Percentiles rank a stretch among this genome's conserved stretches.
These are phyloP conservation scores for Heliangelus exortis DNA, from an alignment of 2,797 vertebrate species.

Conservation along the genomic window DNA sequence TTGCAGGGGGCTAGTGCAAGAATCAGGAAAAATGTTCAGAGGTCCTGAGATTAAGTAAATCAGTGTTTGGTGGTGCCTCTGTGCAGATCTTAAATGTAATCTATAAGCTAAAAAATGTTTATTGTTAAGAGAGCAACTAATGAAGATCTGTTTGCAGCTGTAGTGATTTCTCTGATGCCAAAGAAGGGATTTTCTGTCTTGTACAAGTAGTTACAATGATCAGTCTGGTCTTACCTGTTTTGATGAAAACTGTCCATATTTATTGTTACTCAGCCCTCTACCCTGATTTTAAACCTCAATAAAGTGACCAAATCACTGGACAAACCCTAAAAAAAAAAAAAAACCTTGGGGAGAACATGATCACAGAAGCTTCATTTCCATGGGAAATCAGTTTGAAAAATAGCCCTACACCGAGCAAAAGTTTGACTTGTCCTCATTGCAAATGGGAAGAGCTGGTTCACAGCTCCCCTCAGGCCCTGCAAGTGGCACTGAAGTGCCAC, in stretches of 20 bases:
- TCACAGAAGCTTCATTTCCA: not conserved
- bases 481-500: not conserved
- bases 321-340: not conserved
- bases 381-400: not conserved
- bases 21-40: not conserved
- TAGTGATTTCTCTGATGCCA: not conserved
- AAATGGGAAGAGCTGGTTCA: not conserved
- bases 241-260: not conserved
- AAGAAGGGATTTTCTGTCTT: not conserved
- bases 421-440: not conserved
- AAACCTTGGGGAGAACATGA: not conserved
- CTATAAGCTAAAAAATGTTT: not conserved
- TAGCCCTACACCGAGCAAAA: accelerated
- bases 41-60: not conserved
- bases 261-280: not conserved
- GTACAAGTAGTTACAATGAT: not conserved
- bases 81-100: not conserved
- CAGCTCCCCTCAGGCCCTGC: not conserved
- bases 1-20: not conserved
- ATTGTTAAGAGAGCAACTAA: not conserved
- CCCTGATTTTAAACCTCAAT: not conserved
- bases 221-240: not conserved
- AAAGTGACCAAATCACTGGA: not conserved
- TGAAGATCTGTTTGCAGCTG: not conserved
- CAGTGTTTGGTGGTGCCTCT: not conserved